Percentiles rank a stretch among this genome's conserved stretches.
Evolutionary conservation across 2,888 invertebrate genomes (phyloP).

Genomic region (Pyralis farinalis): DNA sequence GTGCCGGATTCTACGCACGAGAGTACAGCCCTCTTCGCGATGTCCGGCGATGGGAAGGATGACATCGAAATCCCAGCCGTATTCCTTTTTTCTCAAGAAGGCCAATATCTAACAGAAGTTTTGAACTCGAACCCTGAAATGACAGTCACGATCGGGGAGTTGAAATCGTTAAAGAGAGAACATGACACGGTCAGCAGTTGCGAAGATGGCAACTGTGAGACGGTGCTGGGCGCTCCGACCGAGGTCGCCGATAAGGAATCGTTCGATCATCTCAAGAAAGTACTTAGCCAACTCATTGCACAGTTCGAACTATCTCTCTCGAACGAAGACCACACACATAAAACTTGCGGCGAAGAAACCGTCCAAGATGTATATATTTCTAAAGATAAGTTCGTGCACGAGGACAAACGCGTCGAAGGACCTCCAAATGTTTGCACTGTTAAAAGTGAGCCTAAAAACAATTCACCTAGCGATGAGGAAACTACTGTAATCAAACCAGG

Average conservation of each 20-base stretch:
- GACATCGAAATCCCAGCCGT: slow-evolving; percentile 95
- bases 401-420: slow-evolving; percentile 21
- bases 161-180: slow-evolving; percentile 54
- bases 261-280: slow-evolving; percentile 67
- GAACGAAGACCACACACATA: slow-evolving; percentile 34
- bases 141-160: slow-evolving; percentile 75
- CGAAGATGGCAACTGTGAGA: slow-evolving; percentile 42
- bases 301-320: slow-evolving; percentile 60
- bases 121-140: slow-evolving; percentile 78
- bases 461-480: slow-evolving; percentile 11
- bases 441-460: slow-evolving; percentile 7
- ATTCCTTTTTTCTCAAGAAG: slow-evolving; percentile 92
- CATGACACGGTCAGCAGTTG: slow-evolving; percentile 33
- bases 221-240: slow-evolving; percentile 27
- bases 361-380: slow-evolving; percentile 25
- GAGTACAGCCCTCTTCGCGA: slow-evolving; percentile 93
- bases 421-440: slow-evolving; percentile 12
- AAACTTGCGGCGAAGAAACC: slow-evolving; percentile 23
- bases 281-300: slow-evolving; percentile 56
- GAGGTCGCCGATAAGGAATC: slow-evolving; percentile 45
- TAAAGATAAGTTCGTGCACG: slow-evolving; percentile 28
- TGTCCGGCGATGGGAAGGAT: slow-evolving; percentile 96
- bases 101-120: slow-evolving; percentile 83
- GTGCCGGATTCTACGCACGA: slow-evolving; percentile 87
- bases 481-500: slow-evolving; percentile 22